Percentiles rank a stretch among this genome's conserved stretches.
phyloP scores from a whole-genome alignment of 2,113 vertebrate species.

The Echinops telfairi region DNA sequence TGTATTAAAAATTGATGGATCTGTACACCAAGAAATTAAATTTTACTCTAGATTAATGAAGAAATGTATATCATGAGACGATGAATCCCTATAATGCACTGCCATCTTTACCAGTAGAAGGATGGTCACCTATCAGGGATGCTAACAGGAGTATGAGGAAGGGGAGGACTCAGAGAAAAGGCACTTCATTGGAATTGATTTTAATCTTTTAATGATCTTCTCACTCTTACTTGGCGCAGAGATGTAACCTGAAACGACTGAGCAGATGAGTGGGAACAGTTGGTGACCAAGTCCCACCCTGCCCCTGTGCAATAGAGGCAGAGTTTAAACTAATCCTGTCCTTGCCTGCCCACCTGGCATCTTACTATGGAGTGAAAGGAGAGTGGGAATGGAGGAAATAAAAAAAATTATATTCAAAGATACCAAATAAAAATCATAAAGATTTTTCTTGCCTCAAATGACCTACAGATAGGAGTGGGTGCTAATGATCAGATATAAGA shows the following conservation, averaged over 20 bases:
- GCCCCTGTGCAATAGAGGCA: background rate
- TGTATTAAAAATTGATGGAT: background rate
- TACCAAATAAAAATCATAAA: background rate
- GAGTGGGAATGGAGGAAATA: background rate
- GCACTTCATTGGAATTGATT: too few relatives aligned
- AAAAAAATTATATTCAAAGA: conserved; percentile 40
- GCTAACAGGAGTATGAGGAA: background rate
- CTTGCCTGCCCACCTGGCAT: background rate
- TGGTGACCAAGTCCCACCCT: too few relatives aligned
- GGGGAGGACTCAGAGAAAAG: background rate
- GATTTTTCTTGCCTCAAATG: background rate
- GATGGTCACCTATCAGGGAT: background rate
- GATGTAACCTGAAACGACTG: background rate
- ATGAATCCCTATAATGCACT: background rate
- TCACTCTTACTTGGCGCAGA: background rate
- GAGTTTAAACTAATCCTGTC: conserved; percentile 7
- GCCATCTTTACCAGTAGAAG: background rate
- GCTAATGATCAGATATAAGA: background rate
- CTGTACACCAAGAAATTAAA: background rate
- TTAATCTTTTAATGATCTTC: background rate
- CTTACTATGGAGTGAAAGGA: background rate
- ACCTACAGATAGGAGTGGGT: background rate
- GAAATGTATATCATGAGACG: background rate
- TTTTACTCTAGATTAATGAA: background rate
- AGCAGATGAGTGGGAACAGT: background rate